These are phyloP conservation scores for Drosophila algonquin DNA, from an alignment of 2,888 invertebrate species.

Conservation along the genomic window DNA sequence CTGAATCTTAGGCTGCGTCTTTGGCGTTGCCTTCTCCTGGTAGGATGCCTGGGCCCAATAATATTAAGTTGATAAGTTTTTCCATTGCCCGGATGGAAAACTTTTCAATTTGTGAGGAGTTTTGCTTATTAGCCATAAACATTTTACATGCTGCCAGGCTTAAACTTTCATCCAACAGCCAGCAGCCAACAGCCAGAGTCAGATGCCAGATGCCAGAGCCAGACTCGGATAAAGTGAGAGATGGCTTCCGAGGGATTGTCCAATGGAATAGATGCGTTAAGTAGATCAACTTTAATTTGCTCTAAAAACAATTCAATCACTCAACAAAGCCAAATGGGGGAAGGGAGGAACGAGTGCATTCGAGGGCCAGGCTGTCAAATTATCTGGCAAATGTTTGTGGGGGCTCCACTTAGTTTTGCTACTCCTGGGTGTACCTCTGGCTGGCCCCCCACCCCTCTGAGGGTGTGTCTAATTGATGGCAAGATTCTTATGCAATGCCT, in stretches of 20 bases:
- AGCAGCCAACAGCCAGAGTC: not conserved
- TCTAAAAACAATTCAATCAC: constrained; percentile 62
- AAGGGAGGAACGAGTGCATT: constrained; percentile 23
- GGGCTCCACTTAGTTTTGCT: constrained; percentile 6
- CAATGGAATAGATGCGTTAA: constrained; percentile 26
- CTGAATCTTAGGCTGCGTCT: not conserved
- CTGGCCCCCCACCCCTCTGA: not conserved
- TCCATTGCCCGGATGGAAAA: constrained; percentile 11
- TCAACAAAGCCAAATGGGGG: not conserved
- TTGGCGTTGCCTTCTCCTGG: not conserved
- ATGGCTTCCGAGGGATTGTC: not conserved
- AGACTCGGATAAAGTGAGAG: not conserved
- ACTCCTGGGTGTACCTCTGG: not conserved
- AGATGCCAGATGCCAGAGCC: not conserved
- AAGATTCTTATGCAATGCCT: constrained; percentile 42
- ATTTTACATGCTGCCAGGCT: constrained; percentile 20
- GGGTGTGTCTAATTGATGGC: constrained; percentile 52
- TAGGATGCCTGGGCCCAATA: constrained; percentile 1
- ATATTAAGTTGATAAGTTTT: constrained; percentile 27
- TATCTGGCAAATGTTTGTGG: constrained; percentile 38
- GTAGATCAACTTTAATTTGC: constrained; percentile 61
- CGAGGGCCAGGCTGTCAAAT: constrained; percentile 28
- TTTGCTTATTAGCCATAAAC: constrained; percentile 40
- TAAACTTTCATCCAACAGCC: not conserved
- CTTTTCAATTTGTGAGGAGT: constrained; percentile 25